Base-by-base conservation (phyloP, 2,113 vertebrate genomes). In the Nesoenas mayeri region DNA sequence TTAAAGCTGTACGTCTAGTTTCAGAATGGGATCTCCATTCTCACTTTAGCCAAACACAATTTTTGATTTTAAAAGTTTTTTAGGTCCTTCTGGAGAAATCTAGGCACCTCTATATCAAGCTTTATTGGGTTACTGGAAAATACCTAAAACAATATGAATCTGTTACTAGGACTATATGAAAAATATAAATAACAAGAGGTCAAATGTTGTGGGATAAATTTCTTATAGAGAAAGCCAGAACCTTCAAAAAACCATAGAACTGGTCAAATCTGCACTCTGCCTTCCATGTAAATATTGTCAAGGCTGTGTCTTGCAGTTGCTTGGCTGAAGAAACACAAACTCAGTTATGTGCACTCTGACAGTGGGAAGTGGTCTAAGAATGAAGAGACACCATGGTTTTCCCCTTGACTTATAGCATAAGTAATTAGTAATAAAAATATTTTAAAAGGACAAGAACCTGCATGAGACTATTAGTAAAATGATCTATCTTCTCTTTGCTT, bases 391-490 rank as follows among this genome's bases (percentile, higher is more conserved):
- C 26, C 28, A 92, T 71, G 90, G 79, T 66, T 80, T 88, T 47
- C 26, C 19, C 28, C 19, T 85, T 77, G 32, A 86, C 50, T 70
- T 54, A 42, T 32, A 73, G 70, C 50, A 42, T 32, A 73, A 74
- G 18, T 53, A 91, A 90, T 86, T 90, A 90, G 34, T 48, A 85
- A 44, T 54, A 90, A 73, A 91, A 93, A 85, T 78, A 78, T 58
- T 90, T 88, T 91, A 61, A 77, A 66, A 80, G 58, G 58, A 85
- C 54, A 95, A 85, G 75, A 91, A 66, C 9, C 12, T 92, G 40
- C 67, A 92, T 51, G 67, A 74, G 22, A 67, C 15, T 66, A 10
- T 66, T 83, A 51, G n/a, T 53, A 89, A 84, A 91, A 78, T 42
- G 88, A 79, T 20, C 8, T 12, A 44, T 74, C 47, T 75, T 74